Base-by-base conservation (phyloP, 1,140 invertebrate genomes). In the Mycetomoellerius zeteki region DNA sequence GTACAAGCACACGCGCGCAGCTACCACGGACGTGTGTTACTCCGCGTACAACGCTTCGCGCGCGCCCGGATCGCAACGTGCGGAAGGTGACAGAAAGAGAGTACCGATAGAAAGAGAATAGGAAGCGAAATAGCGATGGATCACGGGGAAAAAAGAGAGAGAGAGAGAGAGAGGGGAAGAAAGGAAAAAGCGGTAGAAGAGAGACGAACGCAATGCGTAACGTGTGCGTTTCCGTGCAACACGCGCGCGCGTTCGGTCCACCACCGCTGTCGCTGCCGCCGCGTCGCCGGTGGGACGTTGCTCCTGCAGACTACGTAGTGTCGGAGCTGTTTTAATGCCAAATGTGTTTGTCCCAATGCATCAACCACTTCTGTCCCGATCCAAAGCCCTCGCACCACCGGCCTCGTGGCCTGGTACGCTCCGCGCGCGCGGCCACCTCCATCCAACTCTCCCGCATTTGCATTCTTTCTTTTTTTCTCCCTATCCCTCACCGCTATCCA, bases 281-380 rank as follows among this genome's bases (percentile, higher is more conserved):
- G 58, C 52, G 65, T 52, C 80, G 52, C 69, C 60, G 69, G 50
- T 82, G 81, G 88, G 81, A 86, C 50, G 50, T 52, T 65, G 72
- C 76, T 87, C 77, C 65, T 89, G 56, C 72, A 86, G 65, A 88
- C 82, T 88, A 64, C 86, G 84, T 65, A 65, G 64, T 86, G 90
- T 85, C 89, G 81, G 82, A 88, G 75, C 91, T 89, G 91, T 92
- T 92, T 92, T 92, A 92, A 91, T 91, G 92, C 91, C 88, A 89
- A 92, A 92, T 92, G 91, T 91, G 88, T 92, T 92, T 92, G 90
- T 91, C 87, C 92, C 92, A 69, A 92, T 91, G 90, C 91, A 91
- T 92, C 91, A 91, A 90, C 80, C 90, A 90, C 91, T 91, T 90
- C 87, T 88, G 85, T 90, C 73, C 88, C 72, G 89, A 88, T 85